Percentiles rank a stretch among this genome's conserved stretches.
Evolutionary conservation across 2,797 vertebrate species (phyloP).

Genomic region (Pangasius sanitwongsei): DNA sequence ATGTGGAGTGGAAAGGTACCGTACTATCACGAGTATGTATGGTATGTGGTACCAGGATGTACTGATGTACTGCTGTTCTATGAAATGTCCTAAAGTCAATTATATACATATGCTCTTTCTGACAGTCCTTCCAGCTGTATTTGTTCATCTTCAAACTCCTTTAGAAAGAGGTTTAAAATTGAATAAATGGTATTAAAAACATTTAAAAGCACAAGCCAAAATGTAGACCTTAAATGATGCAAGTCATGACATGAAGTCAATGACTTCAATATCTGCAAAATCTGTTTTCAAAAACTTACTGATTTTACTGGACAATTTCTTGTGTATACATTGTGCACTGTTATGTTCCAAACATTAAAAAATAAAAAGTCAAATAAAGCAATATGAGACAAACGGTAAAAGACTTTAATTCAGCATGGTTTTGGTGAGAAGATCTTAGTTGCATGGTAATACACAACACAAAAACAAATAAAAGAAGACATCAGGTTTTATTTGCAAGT

Average conservation of each 20-base stretch:
- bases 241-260: too few species aligned
- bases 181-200: neutral
- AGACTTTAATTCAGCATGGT: neutral
- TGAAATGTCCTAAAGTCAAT: neutral
- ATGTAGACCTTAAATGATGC: neutral
- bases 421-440: neutral
- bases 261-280: too few species aligned
- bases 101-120: neutral
- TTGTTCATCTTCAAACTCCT: too few species aligned
- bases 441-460: neutral
- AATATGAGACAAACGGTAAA: neutral
- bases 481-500: neutral
- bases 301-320: neutral
- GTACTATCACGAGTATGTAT: neutral
- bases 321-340: neutral
- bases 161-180: neutral
- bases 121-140: neutral
- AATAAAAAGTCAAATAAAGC: neutral
- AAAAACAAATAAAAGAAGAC: neutral
- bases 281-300: neutral
- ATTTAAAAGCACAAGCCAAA: neutral
- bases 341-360: neutral
- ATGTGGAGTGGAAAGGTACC: constrained; percentile 1
- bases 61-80: neutral
- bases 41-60: neutral